These are phyloP conservation scores for Tor tambroides DNA, from an alignment of 2,113 vertebrate genomes.

Conservation along the genomic window DNA sequence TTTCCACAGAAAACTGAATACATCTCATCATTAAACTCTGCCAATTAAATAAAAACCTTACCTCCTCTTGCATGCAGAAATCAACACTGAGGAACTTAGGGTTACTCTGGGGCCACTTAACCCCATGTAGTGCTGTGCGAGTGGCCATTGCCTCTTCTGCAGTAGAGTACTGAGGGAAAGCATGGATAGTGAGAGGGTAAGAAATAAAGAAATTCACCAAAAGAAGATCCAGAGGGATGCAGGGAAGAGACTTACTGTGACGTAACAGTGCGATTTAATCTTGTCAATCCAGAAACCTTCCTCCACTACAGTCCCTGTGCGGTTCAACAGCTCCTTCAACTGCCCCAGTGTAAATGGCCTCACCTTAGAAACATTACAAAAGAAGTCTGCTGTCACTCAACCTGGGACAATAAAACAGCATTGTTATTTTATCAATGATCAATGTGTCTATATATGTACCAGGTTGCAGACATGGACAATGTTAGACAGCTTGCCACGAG, in stretches of 20 bases:
- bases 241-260: slow-evolving; percentile 76
- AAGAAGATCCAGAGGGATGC: neutral
- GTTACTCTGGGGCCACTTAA: slow-evolving; percentile 90
- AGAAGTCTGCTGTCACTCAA: neutral
- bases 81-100: slow-evolving; percentile 88
- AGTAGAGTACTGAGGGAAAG: slow-evolving; percentile 76
- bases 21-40: neutral
- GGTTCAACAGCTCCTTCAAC: slow-evolving; percentile 86
- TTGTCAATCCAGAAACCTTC: slow-evolving; percentile 93
- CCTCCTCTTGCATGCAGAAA: slow-evolving; percentile 87
- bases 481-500: slow-evolving; percentile 81
- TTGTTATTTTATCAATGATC: neutral
- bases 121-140: slow-evolving; percentile 83
- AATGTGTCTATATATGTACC: slow-evolving; percentile 65
- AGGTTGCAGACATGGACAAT: slow-evolving; percentile 89
- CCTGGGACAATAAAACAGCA: neutral
- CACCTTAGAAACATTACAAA: slow-evolving; percentile 71
- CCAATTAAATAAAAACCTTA: slow-evolving; percentile 52
- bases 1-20: no score
- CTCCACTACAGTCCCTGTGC: slow-evolving; percentile 83
- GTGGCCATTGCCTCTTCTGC: slow-evolving; percentile 84
- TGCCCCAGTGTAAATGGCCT: slow-evolving; percentile 90
- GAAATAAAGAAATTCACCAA: neutral
- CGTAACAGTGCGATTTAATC: slow-evolving; percentile 91
- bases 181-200: neutral